Evolutionary conservation across 2,888 invertebrate genomes (phyloP), one percentile per base, ranked within the genome.

Genomic region (Salpingus planirostris): DNA sequence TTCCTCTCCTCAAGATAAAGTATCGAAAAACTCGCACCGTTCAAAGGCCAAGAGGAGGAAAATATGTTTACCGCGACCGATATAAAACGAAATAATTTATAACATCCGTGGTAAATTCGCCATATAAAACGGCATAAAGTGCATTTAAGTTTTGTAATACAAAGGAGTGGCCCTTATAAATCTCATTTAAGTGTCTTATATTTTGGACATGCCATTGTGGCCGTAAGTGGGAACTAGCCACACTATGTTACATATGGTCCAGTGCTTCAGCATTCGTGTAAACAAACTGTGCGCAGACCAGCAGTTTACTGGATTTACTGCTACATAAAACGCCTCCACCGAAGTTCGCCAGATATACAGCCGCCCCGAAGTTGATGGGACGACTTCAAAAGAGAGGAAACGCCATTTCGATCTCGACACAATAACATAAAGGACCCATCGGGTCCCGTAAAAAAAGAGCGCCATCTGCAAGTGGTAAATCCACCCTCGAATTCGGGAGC

Each of bases 231-330:
- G 46, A 47, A 47, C 46, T 47, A 44, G 49, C 44, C 42, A 42
- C 44, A 42, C 39, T 39, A 39, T 36, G 51, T 51, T 55, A 54
- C 54, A 45, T 53, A 52, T 49, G 54, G 52, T 50, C 45, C 50
- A 43, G 47, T 48, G 50, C 49, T 46, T 48, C 44, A 42, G 44
- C 47, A 44, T 53, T 56, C 52, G 55, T 59, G 59, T 58, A 57
- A 56, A 59, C 57, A 59, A 56, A 56, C 53, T 54, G 56, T 50
- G 55, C 50, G 49, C 50, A 50, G 52, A 50, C 53, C 49, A 54
- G 55, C 56, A 55, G 57, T 57, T 59, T 54, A 50, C 53, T 46
- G 52, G 49, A 59, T 59, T 59, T 58, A 59, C 57, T 52, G 56
- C 57, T 43, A 53, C 55, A 56, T 56, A 55, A 56, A 57, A 57